Evolutionary conservation across 2,113 vertebrate species (phyloP), one percentile per base, ranked within the genome.

Genomic region (Microcebus lehilahytsara): DNA sequence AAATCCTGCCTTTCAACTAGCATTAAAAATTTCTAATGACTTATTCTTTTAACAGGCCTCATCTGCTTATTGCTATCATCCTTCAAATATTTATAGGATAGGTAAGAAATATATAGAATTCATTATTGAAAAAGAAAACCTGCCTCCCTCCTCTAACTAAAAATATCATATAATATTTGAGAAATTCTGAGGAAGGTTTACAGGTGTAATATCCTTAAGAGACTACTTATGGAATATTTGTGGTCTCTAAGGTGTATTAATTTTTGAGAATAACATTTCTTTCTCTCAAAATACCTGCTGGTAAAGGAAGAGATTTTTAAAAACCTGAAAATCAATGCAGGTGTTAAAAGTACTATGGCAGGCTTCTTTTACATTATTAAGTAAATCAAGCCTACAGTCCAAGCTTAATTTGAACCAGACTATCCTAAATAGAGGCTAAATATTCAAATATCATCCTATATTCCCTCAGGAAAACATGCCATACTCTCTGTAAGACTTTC

Each of bases 351-450:
- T 23, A 6, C 9, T 42, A 53, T 53, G 27, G n/a, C 5, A 71
- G 27, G 34, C 25, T 90, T 83, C 25, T 78, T 86, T 86, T 32
- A 74, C 37, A 85, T 67, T 62, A 49, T 80, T n/a, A 80, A 90
- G 56, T 32, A 22, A 25, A 72, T 86, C 23, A 86, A 90, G 25
- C 16, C n/a, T 85, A 64, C 46, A 74, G 71, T 49, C 9, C 67
- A 93, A 83, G 60, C 89, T 96, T 92, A 69, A 75, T 90, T 49
- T 72, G 75, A 92, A 12, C n/a, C 25, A 37, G 25, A 87, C 25
- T 23, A 64, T 83, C 13, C 11, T 42, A 96, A 83, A 22, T 53
- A 13, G 77, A 92, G 37, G 16, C 46, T 85, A 67, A 42, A 84
- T 49, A 89, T 58, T 92, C 49, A 74, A 74, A 81, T 58, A 64